Base-by-base conservation (phyloP, 1,140 invertebrate species). In the Druon quercuslanigerum region DNA sequence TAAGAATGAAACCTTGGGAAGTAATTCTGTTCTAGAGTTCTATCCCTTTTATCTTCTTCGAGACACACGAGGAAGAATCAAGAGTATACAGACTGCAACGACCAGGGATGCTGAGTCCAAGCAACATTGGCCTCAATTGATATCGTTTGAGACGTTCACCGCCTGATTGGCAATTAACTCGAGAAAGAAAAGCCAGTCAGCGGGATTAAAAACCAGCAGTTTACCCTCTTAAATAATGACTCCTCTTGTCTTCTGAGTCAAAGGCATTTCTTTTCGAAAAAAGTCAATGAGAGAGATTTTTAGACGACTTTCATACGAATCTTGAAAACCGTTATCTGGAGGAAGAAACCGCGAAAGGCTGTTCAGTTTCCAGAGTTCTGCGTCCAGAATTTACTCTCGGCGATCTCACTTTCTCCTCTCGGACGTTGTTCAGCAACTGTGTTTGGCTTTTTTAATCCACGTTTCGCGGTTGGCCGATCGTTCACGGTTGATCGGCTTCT, bases 401-500 rank as follows among this genome's bases (percentile, higher is more conserved):
- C 60, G 40, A 25, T 74, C 71, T 83, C 81, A 82, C 82, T 84
- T 84, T 80, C 82, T 79, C 79, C 75, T 76, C 66, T 71, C 6
- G 74, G 71, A 76, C 71, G 75, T 73, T 74, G 51, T 75, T 73
- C 80, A 57, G n/a, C 17, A 33, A 71, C 52, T 52, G 51, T 19
- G 75, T 33, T 40, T 19, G 4, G 54, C 57, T 71, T 74, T 72
- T 76, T n/a, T 60, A 66, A 56, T 60, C 19, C 46, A 51, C 20
- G 57, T 56, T 66, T 76, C 75, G 60, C 73, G 79, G 52, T 79
- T 74, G 75, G 77, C 54, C 78, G 79, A 82, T 83, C 33, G 71
- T 81, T 77, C 74, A 79, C 79, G 81, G 79, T 82, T 76, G 78
- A 86, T 80, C 76, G 79, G 72, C 72, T 83, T 81, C 76, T 82